Conservation (phyloP, 2,888 invertebrate species). For the Chrysolina haemoptera region DNA sequence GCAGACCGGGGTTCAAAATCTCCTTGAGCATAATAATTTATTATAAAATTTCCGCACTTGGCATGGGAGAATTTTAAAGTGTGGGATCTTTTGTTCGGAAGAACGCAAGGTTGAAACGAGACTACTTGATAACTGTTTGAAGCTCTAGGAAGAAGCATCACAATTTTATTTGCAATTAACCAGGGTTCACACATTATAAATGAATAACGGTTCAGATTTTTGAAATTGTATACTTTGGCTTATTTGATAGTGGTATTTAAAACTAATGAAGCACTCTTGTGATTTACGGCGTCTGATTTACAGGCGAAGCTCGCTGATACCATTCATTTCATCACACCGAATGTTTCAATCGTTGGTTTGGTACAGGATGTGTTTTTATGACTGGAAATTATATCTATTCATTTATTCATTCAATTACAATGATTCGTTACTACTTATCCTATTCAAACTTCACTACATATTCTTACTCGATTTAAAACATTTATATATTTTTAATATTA, state of each 20-base stretch:
- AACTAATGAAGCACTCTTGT: conserved; percentile 32
- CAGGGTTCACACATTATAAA: conserved; percentile 65
- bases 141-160: conserved; percentile 62
- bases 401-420: too few relatives aligned
- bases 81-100: conserved; percentile 63
- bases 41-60: conserved; percentile 65
- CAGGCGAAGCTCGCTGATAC: neutral
- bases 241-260: conserved; percentile 36
- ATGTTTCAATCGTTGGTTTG: conserved; percentile 19
- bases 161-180: conserved; percentile 63
- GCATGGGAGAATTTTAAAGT: conserved; percentile 62
- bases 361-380: too few relatives aligned
- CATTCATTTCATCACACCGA: neutral
- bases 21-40: conserved; percentile 64
- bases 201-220: conserved; percentile 60
- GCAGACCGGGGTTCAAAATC: conserved; percentile 60
- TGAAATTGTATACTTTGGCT: conserved; percentile 34
- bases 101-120: conserved; percentile 61
- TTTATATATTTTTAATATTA: too few relatives aligned
- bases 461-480: too few relatives aligned
- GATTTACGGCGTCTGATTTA: neutral
- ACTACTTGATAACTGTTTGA: conserved; percentile 56
- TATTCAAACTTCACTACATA: too few relatives aligned
- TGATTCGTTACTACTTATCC: too few relatives aligned
- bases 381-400: too few relatives aligned